Evolutionary conservation across 1,140 invertebrate species (phyloP).

Genomic region (Archivesica marissinica): DNA sequence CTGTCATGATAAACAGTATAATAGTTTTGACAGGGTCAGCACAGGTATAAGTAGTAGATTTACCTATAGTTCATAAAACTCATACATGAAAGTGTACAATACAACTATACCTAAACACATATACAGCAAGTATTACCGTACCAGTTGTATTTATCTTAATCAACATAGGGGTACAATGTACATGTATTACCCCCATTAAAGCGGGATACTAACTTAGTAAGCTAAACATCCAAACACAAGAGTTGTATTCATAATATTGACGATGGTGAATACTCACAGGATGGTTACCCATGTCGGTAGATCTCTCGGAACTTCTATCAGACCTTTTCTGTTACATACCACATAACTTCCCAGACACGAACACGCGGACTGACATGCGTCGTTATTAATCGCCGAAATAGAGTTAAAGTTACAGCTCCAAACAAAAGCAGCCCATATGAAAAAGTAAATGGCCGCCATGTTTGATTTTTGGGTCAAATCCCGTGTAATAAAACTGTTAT

Average conservation of each 20-base stretch:
- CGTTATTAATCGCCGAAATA: slow-evolving; percentile 19
- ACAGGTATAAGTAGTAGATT: no score
- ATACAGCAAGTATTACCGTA: no score
- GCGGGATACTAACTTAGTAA: no score
- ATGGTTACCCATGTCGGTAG: slow-evolving; percentile 45
- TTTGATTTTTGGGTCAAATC: slow-evolving; percentile 59
- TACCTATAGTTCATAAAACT: no score
- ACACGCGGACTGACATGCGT: slow-evolving; percentile 61
- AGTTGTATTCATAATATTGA: neutral
- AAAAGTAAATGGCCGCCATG: slow-evolving; percentile 64
- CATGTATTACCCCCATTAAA: no score
- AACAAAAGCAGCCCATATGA: slow-evolving; percentile 63
- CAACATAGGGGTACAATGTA: no score
- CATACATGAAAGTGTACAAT: no score
- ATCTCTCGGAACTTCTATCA: slow-evolving; percentile 61
- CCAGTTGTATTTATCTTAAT: no score
- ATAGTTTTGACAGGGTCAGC: no score
- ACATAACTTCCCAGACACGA: slow-evolving; percentile 58
- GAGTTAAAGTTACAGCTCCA: slow-evolving; percentile 31
- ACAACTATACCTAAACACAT: no score
- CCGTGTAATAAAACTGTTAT: slow-evolving; percentile 36
- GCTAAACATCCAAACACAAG: neutral
- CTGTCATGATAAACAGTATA: no score
- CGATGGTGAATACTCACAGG: slow-evolving; percentile 44
- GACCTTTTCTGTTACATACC: slow-evolving; percentile 50